Base-by-base conservation (phyloP, 2,113 vertebrate species). In the Gasterosteus aculeatus region DNA sequence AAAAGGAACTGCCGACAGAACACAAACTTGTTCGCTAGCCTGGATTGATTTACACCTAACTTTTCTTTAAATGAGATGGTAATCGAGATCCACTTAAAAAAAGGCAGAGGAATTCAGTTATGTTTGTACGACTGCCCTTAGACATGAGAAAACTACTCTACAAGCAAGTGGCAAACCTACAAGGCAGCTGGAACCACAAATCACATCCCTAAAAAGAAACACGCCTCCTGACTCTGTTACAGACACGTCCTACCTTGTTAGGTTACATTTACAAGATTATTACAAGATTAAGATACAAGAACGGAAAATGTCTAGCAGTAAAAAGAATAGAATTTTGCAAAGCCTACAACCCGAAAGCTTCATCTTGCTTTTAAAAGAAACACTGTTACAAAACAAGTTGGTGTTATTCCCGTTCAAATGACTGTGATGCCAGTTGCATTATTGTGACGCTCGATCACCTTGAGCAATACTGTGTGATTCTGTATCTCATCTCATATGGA, bases 381-480 rank as follows among this genome's bases (percentile, higher is more conserved):
- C 10, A 16, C 42, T 39, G 38, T 7, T 42, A n/a, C 18, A 60
- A 41, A 46, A 53, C 15, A 57, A 22, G 19, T 3, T 7, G 14
- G 4, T 69, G 4, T 5, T 7, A 49, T 33, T 3, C 44, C 16
- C 46, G 26, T 26, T 54, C 11, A 29, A 54, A 54, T 29, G 65
- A 8, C 31, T 42, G 33, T 57, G 33, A 60, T 29, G 56, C 29
- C 11, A 54, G 47, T 10, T 77, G 47, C 58, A 58, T 39, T 41
- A 63, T 49, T 65, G 49, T 19, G 2, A 31, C 35, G 38, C 78
- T 64, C 74, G 51, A 74, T 29, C 12, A 26, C 15, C n/a, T 35
- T 66, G 51, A 56, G 56, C 49, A 75, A 44, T 26, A 22, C 18
- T 49, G 19, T 19, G 22, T 62, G 31, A 80, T n/a, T 72, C 72